Evolutionary conservation across 2,888 invertebrate genomes (phyloP), one percentile per base, ranked within the genome.

Genomic region (Congeria kusceri): DNA sequence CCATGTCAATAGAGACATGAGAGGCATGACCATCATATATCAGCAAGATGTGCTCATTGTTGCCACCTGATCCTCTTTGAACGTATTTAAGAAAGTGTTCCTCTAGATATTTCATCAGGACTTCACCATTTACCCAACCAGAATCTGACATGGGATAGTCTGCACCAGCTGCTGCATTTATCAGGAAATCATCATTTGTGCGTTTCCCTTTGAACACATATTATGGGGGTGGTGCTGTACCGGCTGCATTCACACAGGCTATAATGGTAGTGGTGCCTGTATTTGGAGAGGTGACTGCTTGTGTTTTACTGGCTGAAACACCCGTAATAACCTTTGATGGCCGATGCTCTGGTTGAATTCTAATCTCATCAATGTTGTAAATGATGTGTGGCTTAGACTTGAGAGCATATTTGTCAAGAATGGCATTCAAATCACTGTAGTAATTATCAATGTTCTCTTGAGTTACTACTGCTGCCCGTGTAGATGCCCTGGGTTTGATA

Each of bases 121-220:
- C 27, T n/a, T 64, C 49, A 46, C 64, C 20, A 61, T 65, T 65
- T 27, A 53, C 49, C 5, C 46, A 58, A 11, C 68, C 68, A 15
- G 68, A 23, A 20, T 58, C 67, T 13, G 67, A 23, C 67, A 67
- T 57, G 15, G 25, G 23, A 9, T 13, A 29, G 20, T 20, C 25
- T 18, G 57, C 25, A 28, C 56, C 18, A 4, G 39, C 57, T 13
- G 39, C 57, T n/a, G 32, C 25, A 44, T 27, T 44, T 67, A 57
- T 67, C 44, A 57, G 23, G 3, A 67, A 44, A 1, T 58, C 68
- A 46, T 39, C 44, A 27, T 58, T 58, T 57, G 25, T 68, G 2
- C 20, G 58, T 59, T 68, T 68, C 44, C 59, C 68, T 15, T 39
- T 57, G 27, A 68, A 68, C 18, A 68, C 68, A 46, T 57, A 59